These are phyloP conservation scores for Drosophila mayaguana DNA, from an alignment of 2,888 invertebrate genomes.

Conservation along the genomic window DNA sequence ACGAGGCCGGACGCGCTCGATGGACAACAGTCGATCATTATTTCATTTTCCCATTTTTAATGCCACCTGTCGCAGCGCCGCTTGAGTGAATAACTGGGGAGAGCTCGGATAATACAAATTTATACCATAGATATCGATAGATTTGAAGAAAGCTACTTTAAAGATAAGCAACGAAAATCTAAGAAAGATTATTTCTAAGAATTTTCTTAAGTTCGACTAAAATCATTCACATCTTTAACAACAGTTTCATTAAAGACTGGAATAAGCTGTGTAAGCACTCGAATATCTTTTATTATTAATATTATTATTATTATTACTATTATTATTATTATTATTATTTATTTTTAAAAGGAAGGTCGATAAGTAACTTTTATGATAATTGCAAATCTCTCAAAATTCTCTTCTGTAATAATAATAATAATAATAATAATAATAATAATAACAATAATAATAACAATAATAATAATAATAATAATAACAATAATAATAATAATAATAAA, in stretches of 20 bases:
- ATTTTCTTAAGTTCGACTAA: neutral
- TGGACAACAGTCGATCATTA: conserved; percentile 57
- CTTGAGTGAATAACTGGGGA: conserved; percentile 43
- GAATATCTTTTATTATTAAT: neutral
- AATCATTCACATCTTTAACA: no score
- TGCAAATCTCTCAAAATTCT: neutral
- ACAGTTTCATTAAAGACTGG: no score
- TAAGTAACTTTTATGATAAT: neutral
- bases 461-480: no score
- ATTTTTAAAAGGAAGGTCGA: neutral
- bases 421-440: no score
- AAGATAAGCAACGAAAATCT: neutral
- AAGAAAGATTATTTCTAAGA: neutral
- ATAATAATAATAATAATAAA: no score
- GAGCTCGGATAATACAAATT: conserved; percentile 10
- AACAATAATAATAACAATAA: no score
- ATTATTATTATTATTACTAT: no score
- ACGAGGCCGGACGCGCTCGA: conserved; percentile 36
- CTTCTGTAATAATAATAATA: neutral
- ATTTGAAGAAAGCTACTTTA: neutral
- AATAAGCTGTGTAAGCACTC: no score
- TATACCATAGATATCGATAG: neutral
- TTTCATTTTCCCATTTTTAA: conserved; percentile 53
- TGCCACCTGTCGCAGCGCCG: conserved; percentile 44
- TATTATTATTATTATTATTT: no score